phyloP scores from a whole-genome alignment of 2,888 invertebrate species.

The Crepidodera aurea region DNA sequence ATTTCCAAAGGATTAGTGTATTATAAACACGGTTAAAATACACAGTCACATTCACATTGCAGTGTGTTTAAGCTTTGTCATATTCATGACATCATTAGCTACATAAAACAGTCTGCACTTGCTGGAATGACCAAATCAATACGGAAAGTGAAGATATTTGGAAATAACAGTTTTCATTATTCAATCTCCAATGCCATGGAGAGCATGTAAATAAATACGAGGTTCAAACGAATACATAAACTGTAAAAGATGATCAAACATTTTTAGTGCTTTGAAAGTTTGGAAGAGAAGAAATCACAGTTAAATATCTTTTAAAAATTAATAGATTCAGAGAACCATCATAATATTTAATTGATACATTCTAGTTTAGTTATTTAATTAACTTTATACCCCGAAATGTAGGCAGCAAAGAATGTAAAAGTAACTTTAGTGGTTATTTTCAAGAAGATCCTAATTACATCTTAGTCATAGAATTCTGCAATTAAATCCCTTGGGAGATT shows the following conservation, averaged over 20 bases:
- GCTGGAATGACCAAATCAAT: constrained; percentile 5
- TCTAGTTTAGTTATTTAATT: background rate
- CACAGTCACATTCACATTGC: constrained; percentile 25
- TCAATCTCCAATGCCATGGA: too few relatives aligned
- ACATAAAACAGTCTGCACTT: constrained; percentile 30
- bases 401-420: background rate
- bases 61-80: constrained; percentile 23
- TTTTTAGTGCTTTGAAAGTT: too few relatives aligned
- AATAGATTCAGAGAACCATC: too few relatives aligned
- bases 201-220: too few relatives aligned
- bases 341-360: background rate
- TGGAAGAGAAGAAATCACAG: too few relatives aligned
- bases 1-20: constrained; percentile 32
- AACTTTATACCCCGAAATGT: background rate
- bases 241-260: too few relatives aligned
- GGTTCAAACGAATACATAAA: too few relatives aligned
- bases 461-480: constrained; percentile 35
- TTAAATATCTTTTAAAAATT: too few relatives aligned
- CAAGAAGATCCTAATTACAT: constrained; percentile 32
- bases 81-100: constrained; percentile 24
- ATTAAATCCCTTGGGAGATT: constrained; percentile 33
- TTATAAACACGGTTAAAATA: constrained; percentile 34
- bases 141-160: constrained; percentile 9
- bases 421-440: constrained; percentile 19
- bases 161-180: background rate